These are phyloP conservation scores for Orthonyx spaldingii DNA, from an alignment of 2,113 vertebrate species.

Conservation along the genomic window DNA sequence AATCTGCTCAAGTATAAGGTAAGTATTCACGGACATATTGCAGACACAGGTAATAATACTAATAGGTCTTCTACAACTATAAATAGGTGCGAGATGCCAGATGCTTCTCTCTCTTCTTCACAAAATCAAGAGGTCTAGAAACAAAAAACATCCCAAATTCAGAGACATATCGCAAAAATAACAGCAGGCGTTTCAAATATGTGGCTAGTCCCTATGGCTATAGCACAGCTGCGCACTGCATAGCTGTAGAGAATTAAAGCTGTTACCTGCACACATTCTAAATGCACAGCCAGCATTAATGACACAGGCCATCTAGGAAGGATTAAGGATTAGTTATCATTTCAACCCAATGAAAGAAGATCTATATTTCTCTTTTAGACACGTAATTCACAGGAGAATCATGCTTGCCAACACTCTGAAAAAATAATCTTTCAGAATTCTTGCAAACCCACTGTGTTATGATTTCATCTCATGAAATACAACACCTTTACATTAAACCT, in stretches of 20 bases:
- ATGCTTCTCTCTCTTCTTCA: neutral
- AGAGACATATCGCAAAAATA: neutral
- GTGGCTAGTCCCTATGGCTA: neutral
- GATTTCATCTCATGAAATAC: conserved; percentile 85
- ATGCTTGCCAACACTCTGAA: conserved; percentile 76
- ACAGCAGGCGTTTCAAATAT: neutral
- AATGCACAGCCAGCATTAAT: conserved; percentile 29
- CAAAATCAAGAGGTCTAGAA: neutral
- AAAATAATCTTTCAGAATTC: conserved; percentile 82
- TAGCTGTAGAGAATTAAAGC: conserved; percentile 12
- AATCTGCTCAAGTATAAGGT: neutral
- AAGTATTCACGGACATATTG: neutral
- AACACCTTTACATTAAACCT: conserved; percentile 82
- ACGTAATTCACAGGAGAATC: conserved; percentile 67
- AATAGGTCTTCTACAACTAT: neutral
- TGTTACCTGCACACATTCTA: conserved; percentile 41
- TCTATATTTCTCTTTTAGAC: conserved; percentile 78
- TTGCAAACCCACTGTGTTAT: conserved; percentile 80
- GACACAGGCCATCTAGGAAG: conserved; percentile 65
- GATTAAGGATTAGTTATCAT: conserved; percentile 76
- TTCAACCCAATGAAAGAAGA: conserved; percentile 74
- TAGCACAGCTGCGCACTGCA: neutral
- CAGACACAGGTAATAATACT: neutral
- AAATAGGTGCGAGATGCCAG: neutral
- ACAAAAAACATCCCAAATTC: neutral